Conservation (phyloP, 2,113 vertebrate genomes). For the Struthidea cinerea region DNA sequence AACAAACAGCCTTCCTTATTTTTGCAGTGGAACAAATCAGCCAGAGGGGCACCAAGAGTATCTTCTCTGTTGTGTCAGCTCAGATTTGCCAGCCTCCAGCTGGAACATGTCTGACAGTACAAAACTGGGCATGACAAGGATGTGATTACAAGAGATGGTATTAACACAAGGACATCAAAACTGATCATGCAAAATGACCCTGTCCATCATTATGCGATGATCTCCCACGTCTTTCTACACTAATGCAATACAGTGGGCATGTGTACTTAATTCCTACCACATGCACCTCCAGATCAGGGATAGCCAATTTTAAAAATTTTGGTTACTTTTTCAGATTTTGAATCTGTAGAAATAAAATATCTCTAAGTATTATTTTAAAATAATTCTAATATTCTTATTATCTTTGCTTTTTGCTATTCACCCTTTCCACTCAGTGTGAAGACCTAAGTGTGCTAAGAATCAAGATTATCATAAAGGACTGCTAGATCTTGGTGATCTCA, state of each 20-base stretch:
- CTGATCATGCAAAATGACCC: not conserved
- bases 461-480: not conserved
- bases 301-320: not conserved
- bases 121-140: not conserved
- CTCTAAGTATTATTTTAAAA: not conserved
- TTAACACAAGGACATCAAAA: not conserved
- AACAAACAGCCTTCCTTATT: not conserved
- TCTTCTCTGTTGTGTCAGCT: not conserved
- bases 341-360: not conserved
- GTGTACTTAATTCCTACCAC: not conserved
- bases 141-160: not conserved
- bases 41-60: not conserved
- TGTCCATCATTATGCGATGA: not conserved
- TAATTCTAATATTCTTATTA: not conserved
- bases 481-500: not conserved
- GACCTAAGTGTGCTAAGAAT: not conserved
- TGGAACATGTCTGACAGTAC: accelerated
- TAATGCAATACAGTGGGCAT: not conserved
- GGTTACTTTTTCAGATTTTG: not conserved
- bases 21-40: not conserved
- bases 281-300: not conserved
- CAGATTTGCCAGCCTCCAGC: not conserved
- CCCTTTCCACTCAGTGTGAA: not conserved
- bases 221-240: not conserved
- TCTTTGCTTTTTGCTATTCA: not conserved